A percentile compares a stretch with the other conserved stretches of the same genome.
Conservation (phyloP, 30 jellyfish, hydroid and myxozoan species). For the Hydractinia symbiolongicarpus region DNA sequence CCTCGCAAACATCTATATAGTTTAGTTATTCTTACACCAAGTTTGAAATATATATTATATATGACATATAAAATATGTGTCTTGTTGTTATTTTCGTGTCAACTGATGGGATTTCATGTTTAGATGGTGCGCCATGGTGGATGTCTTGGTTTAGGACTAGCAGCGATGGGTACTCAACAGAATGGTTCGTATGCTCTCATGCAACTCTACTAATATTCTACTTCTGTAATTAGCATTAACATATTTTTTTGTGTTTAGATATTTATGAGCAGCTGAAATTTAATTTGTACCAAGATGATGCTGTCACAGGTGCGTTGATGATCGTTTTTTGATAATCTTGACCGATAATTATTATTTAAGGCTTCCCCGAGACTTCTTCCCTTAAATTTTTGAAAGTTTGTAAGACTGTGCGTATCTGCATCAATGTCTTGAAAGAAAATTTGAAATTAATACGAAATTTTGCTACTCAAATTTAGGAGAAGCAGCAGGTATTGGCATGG, state of each 20-base stretch:
- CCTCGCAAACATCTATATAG: too few relatives aligned
- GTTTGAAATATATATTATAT: too few relatives aligned
- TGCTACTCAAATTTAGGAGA: constrained; percentile 43
- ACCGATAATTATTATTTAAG: not conserved
- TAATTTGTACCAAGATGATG: constrained; percentile 91
- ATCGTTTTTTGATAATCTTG: not conserved
- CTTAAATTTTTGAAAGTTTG: too few relatives aligned
- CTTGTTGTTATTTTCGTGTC: too few relatives aligned
- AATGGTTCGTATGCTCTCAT: constrained; percentile 45
- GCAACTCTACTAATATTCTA: not conserved
- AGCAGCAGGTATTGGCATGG: constrained; percentile 98
- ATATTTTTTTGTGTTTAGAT: constrained; percentile 35
- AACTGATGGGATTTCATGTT: not conserved
- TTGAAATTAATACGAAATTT: too few relatives aligned
- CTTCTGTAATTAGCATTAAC: constrained; percentile 4
- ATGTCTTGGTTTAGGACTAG: constrained; percentile 93
- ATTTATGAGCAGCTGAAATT: constrained; percentile 81
- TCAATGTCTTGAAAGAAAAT: too few relatives aligned
- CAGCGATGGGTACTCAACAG: constrained; percentile 99
- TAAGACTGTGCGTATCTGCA: too few relatives aligned
- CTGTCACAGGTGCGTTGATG: constrained; percentile 76
- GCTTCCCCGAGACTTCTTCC: too few relatives aligned
- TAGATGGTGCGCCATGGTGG: constrained; percentile 99
- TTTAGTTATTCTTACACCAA: too few relatives aligned
- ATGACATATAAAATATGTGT: too few relatives aligned